Evolutionary conservation across 2,888 invertebrate genomes (phyloP).

Genomic region (Caenorhabditis sp.): DNA sequence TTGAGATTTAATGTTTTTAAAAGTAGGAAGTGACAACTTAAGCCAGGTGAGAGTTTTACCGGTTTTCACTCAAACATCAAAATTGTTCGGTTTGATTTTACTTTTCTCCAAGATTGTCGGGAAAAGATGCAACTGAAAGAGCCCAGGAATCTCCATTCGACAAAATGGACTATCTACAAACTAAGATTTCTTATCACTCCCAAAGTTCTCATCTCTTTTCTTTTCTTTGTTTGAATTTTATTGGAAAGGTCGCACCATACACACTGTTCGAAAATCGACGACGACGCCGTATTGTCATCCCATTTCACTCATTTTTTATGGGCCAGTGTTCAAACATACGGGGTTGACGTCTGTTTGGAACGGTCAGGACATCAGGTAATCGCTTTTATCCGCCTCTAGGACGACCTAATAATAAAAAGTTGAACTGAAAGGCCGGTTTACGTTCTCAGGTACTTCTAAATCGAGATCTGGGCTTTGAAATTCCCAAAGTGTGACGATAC

Average conservation of each 20-base stretch:
- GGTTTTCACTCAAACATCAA: too few species aligned
- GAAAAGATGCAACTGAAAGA: neutral
- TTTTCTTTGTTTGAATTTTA: constrained; percentile 11
- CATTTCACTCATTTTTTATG: constrained; percentile 37
- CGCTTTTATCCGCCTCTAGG: constrained; percentile 25
- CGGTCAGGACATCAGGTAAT: constrained; percentile 33
- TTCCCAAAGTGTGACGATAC: too few species aligned
- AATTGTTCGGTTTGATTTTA: too few species aligned
- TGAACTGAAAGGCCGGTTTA: too few species aligned
- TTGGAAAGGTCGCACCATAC: constrained; percentile 54
- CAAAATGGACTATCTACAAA: too few species aligned
- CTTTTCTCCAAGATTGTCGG: too few species aligned
- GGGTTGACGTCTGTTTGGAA: neutral
- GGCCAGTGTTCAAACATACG: constrained; percentile 14
- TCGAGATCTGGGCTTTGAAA: too few species aligned
- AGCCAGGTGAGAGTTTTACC: too few species aligned
- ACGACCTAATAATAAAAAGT: constrained; percentile 49
- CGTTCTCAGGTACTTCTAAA: too few species aligned
- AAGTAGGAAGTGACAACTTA: too few species aligned
- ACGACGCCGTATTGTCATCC: neutral
- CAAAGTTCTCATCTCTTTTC: constrained; percentile 1
- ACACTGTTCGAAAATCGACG: neutral
- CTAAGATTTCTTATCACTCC: constrained; percentile 20
- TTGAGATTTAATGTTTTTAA: too few species aligned
- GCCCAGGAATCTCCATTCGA: neutral